phyloP scores from a whole-genome alignment of 2,113 vertebrate species.

The Triplophysa tibetana region DNA sequence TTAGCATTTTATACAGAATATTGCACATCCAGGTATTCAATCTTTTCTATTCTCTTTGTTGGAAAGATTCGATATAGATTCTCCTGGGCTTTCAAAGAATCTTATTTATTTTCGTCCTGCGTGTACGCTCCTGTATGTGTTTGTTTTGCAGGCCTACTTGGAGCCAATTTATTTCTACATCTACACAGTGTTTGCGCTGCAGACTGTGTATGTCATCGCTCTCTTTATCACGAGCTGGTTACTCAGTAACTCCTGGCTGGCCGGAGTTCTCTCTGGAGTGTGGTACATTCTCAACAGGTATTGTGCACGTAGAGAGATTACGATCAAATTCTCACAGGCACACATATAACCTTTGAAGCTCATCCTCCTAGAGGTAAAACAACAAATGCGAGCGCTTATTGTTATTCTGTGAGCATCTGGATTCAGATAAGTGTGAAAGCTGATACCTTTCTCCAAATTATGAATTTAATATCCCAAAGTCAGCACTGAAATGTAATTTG shows the following conservation, averaged over 20 bases:
- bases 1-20: slow-evolving; percentile 87
- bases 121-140: slow-evolving; percentile 8
- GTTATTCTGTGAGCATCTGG: slow-evolving; percentile 1
- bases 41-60: background rate
- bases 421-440: background rate
- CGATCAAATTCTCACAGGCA: background rate
- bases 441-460: background rate
- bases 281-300: slow-evolving; percentile 98
- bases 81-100: background rate
- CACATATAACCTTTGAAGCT: slow-evolving; percentile 5
- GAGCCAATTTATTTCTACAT: slow-evolving; percentile 99
- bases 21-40: slow-evolving; percentile 86
- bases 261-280: slow-evolving; percentile 82
- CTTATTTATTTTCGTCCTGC: background rate
- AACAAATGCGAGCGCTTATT: background rate
- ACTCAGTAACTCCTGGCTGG: slow-evolving; percentile 91
- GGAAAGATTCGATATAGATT: background rate
- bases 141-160: slow-evolving; percentile 81
- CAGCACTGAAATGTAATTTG: background rate
- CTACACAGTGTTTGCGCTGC: slow-evolving; percentile 94
- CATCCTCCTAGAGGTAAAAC: background rate
- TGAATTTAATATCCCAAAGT: background rate
- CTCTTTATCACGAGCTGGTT: slow-evolving; percentile 94
- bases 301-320: slow-evolving; percentile 20
- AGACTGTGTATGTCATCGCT: slow-evolving; percentile 88